A percentile compares a stretch with the other conserved stretches of the same genome.
Evolutionary conservation across 2,888 invertebrate species (phyloP).

Genomic region (Sarcophaga caerulescens): DNA sequence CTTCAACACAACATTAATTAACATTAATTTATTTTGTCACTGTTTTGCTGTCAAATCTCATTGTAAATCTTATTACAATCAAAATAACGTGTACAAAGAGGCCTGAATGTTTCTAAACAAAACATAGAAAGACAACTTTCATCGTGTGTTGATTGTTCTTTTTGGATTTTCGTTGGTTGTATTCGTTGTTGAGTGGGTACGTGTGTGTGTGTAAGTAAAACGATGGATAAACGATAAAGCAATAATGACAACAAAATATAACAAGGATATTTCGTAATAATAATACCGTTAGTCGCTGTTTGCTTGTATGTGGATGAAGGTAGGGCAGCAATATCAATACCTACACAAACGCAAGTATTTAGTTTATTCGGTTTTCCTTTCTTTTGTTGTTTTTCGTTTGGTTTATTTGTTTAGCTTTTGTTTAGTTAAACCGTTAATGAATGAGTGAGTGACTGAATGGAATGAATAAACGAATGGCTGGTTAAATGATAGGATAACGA

Average conservation of each 20-base stretch:
- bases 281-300: not conserved
- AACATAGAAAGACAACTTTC: slow-evolving; percentile 19
- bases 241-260: not conserved
- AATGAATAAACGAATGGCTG: not conserved
- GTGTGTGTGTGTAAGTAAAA: not conserved
- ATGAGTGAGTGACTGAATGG: slow-evolving; percentile 22
- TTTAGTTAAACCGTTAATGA: slow-evolving; percentile 56
- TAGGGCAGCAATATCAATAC: not conserved
- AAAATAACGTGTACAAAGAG: not conserved
- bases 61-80: not conserved
- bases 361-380: not conserved
- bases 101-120: not conserved
- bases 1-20: no score
- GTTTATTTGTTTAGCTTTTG: slow-evolving; percentile 40
- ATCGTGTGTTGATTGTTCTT: not conserved
- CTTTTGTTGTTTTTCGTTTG: not conserved
- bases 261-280: slow-evolving; percentile 8
- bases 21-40: no score
- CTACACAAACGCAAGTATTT: not conserved
- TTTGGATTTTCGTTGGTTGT: not conserved
- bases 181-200: not conserved
- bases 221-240: slow-evolving; percentile 1
- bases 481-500: not conserved
- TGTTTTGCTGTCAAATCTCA: no score
- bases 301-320: not conserved